A percentile compares a stretch with the other conserved stretches of the same genome.
Evolutionary conservation across 2,888 invertebrate genomes (phyloP).

Genomic region (Cryptocephalus primarius): DNA sequence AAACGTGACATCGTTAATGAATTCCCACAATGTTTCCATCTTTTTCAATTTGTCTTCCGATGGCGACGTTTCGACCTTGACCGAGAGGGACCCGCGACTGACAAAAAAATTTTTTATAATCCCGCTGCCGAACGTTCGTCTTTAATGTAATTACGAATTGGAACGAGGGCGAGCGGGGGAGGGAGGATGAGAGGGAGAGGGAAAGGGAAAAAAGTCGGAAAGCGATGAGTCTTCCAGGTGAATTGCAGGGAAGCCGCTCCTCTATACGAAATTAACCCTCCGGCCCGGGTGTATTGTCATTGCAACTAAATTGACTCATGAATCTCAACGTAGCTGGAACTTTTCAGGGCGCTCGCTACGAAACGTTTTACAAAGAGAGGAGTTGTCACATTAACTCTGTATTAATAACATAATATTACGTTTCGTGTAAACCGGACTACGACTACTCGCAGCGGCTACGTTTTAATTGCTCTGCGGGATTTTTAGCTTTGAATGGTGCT

Average conservation of each 20-base stretch:
- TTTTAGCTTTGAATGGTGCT: slow-evolving; percentile 1
- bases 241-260: slow-evolving; percentile 12
- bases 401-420: slow-evolving; percentile 12
- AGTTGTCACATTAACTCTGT: slow-evolving; percentile 18
- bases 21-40: too few relatives aligned
- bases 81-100: too few relatives aligned
- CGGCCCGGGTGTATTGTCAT: slow-evolving; percentile 29
- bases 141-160: too few relatives aligned
- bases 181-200: too few relatives aligned
- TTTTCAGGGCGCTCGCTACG: slow-evolving; percentile 15
- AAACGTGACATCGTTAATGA: too few relatives aligned
- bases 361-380: slow-evolving; percentile 8
- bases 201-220: background rate
- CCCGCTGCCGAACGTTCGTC: too few relatives aligned
- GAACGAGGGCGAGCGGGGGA: too few relatives aligned
- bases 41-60: too few relatives aligned
- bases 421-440: slow-evolving; percentile 6
- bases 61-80: too few relatives aligned
- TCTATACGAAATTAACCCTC: slow-evolving; percentile 25
- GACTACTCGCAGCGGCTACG: slow-evolving; percentile 3
- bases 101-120: too few relatives aligned
- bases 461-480: slow-evolving; percentile 10
- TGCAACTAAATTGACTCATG: slow-evolving; percentile 36
- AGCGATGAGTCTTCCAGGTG: slow-evolving; percentile 4
- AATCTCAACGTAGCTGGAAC: slow-evolving; percentile 28